Evolutionary conservation across 2,888 invertebrate species (phyloP).

Genomic region (Lepidochrysops patricia): DNA sequence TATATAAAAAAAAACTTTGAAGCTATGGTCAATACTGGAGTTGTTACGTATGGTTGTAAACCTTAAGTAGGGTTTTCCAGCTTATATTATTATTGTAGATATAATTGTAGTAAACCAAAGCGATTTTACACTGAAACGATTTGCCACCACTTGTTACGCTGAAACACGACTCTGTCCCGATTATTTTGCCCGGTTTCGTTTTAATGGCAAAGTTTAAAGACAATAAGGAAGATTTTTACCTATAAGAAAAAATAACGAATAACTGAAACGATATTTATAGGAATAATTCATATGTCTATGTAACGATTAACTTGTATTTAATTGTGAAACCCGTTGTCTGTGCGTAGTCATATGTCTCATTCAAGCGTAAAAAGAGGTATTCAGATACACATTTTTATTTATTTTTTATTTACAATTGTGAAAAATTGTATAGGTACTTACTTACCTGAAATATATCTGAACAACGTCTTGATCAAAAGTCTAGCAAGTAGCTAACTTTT

Average conservation of each 20-base stretch:
- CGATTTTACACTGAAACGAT: slow-evolving; percentile 43
- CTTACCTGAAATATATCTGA: too few relatives aligned
- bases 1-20: too few relatives aligned
- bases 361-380: slow-evolving; percentile 12
- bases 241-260: slow-evolving; percentile 63
- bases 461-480: background rate
- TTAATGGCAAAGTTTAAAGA: slow-evolving; percentile 66
- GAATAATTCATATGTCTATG: slow-evolving; percentile 56
- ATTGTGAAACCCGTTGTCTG: slow-evolving; percentile 25
- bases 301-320: slow-evolving; percentile 23
- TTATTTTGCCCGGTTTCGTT: slow-evolving; percentile 49
- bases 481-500: too few relatives aligned
- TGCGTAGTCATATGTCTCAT: slow-evolving; percentile 22
- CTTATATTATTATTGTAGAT: slow-evolving; percentile 37
- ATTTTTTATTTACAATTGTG: background rate
- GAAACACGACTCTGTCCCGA: slow-evolving; percentile 38
- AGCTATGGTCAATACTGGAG: slow-evolving; percentile 27
- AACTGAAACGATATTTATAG: slow-evolving; percentile 63
- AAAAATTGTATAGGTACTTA: too few relatives aligned
- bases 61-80: slow-evolving; percentile 41
- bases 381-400: slow-evolving; percentile 18
- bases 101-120: slow-evolving; percentile 59
- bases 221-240: slow-evolving; percentile 72
- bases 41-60: slow-evolving; percentile 56
- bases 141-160: slow-evolving; percentile 64